Percentiles rank a stretch among this genome's conserved stretches.
These are phyloP conservation scores for Acanthornis magna DNA, from an alignment of 2,797 vertebrate species.

Conservation along the genomic window DNA sequence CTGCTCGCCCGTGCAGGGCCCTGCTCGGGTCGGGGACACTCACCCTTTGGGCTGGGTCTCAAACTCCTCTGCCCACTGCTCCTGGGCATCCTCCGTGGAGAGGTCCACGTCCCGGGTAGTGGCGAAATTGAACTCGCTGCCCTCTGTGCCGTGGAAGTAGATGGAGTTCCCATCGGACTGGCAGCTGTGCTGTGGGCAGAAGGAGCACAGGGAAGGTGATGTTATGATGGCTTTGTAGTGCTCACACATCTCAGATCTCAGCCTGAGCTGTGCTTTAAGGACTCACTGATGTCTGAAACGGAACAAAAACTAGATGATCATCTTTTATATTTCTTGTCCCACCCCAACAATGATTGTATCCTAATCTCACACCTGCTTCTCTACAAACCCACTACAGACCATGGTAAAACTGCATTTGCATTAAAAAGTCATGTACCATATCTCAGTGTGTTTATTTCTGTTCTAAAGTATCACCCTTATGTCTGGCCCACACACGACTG, in stretches of 20 bases:
- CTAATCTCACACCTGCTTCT: neutral
- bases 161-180: constrained; percentile 95
- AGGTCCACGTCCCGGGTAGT: constrained; percentile 92
- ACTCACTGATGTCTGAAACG: neutral
- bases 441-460: neutral
- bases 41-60: constrained; percentile 91
- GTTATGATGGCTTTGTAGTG: neutral
- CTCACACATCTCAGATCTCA: constrained; percentile 21
- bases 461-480: neutral
- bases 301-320: neutral
- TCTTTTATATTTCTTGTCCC: neutral
- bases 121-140: constrained; percentile 87
- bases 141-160: constrained; percentile 94
- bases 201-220: neutral
- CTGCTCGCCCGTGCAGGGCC: neutral
- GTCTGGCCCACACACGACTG: neutral
- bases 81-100: constrained; percentile 88
- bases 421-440: neutral
- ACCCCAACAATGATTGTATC: accelerated
- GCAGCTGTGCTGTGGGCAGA: constrained; percentile 89
- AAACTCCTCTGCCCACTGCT: constrained; percentile 97
- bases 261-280: neutral
- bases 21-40: constrained; percentile 54
- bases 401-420: neutral
- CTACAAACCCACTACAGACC: neutral